Evolutionary conservation across 2,113 vertebrate genomes (phyloP).

Genomic region (Suricata suricatta): DNA sequence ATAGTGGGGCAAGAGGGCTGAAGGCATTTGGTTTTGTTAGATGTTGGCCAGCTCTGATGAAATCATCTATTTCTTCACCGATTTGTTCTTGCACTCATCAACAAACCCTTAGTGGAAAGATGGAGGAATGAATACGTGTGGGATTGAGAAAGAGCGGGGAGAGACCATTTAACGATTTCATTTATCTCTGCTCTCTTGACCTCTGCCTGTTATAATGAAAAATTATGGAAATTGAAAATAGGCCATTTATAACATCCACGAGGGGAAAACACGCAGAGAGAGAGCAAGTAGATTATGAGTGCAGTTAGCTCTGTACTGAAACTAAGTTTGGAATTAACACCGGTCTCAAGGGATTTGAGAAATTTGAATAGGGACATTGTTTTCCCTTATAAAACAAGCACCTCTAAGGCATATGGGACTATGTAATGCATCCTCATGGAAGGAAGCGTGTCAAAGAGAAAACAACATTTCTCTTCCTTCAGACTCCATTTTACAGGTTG

Average conservation of each 20-base stretch:
- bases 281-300: background rate
- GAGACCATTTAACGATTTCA: background rate
- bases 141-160: background rate
- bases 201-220: background rate
- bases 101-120: background rate
- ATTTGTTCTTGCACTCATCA: background rate
- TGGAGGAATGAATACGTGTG: no score
- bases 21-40: rapidly evolving
- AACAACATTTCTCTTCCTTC: background rate
- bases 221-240: background rate
- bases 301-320: rapidly evolving
- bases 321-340: background rate
- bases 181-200: background rate
- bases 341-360: background rate
- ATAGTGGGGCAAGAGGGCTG: background rate
- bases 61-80: background rate
- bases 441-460: background rate
- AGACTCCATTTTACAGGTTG: background rate
- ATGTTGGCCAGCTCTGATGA: background rate
- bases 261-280: background rate
- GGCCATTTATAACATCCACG: background rate
- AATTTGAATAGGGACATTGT: background rate
- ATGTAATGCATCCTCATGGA: background rate
- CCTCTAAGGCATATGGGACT: background rate
- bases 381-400: background rate